Evolutionary conservation across 2,888 invertebrate species (phyloP).

Genomic region (Archips xylosteana): DNA sequence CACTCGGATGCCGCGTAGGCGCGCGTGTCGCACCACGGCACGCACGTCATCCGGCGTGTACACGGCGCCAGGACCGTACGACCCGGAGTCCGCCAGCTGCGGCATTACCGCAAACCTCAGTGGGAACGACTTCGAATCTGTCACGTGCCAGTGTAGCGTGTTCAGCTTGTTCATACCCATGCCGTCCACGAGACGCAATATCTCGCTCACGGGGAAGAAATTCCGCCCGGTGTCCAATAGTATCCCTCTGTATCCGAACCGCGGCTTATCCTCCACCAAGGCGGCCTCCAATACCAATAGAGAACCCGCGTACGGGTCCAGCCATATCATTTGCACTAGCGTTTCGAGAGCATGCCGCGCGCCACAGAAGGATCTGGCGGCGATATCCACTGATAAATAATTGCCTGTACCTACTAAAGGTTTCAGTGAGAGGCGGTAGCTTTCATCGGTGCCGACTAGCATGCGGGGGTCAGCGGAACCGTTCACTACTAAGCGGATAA

Average conservation of each 20-base stretch:
- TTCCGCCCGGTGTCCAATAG: constrained; percentile 96
- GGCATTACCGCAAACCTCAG: constrained; percentile 90
- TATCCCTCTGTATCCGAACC: constrained; percentile 91
- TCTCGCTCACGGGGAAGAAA: constrained; percentile 89
- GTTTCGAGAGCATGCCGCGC: constrained; percentile 91
- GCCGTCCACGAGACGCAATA: constrained; percentile 90
- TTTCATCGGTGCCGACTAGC: constrained; percentile 89
- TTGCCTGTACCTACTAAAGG: constrained; percentile 71
- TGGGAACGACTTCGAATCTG: constrained; percentile 96
- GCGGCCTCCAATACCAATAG: constrained; percentile 88
- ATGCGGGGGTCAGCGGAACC: constrained; percentile 80
- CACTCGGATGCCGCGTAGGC: constrained; percentile 92
- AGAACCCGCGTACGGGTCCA: constrained; percentile 86
- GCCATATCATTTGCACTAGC: constrained; percentile 91
- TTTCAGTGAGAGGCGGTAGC: constrained; percentile 87
- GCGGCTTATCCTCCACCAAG: constrained; percentile 90
- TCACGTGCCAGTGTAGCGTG: constrained; percentile 96
- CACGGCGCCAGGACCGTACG: constrained; percentile 90
- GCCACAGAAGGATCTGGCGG: constrained; percentile 89
- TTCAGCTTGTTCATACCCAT: constrained; percentile 96
- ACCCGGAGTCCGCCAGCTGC: constrained; percentile 91
- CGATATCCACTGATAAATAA: constrained; percentile 84
- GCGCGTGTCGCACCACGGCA: constrained; percentile 90
- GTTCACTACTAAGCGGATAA: constrained; percentile 77
- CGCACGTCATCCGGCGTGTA: constrained; percentile 89